These are phyloP conservation scores for Drosophila paramelanica DNA, from an alignment of 2,888 invertebrate species.

Conservation along the genomic window DNA sequence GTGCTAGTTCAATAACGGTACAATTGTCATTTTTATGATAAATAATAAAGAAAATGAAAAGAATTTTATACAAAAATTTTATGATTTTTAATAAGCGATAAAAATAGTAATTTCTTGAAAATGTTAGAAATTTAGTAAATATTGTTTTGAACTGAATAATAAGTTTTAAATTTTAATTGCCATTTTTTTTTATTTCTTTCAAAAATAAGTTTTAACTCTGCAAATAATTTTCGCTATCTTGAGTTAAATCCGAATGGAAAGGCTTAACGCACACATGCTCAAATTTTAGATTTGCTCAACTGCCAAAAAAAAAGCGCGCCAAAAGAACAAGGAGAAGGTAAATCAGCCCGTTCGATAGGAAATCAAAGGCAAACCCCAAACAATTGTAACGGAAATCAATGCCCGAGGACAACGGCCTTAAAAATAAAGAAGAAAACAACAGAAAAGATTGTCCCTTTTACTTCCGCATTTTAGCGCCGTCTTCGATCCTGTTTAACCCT, in stretches of 20 bases:
- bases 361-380: slow-evolving; percentile 57
- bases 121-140: too few relatives aligned
- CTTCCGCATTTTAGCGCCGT: slow-evolving; percentile 74
- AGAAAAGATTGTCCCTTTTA: slow-evolving; percentile 55
- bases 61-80: too few relatives aligned
- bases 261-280: background rate
- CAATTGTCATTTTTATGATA: too few relatives aligned
- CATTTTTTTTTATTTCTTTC: too few relatives aligned
- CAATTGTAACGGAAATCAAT: slow-evolving; percentile 60
- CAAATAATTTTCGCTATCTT: background rate
- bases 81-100: too few relatives aligned
- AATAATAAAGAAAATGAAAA: too few relatives aligned
- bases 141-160: too few relatives aligned
- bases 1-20: background rate
- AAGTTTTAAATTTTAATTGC: too few relatives aligned
- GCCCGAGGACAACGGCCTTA: slow-evolving; percentile 54
- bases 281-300: slow-evolving; percentile 11
- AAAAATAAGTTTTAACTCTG: background rate
- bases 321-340: slow-evolving; percentile 28
- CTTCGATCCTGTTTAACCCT: slow-evolving; percentile 19
- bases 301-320: slow-evolving; percentile 43
- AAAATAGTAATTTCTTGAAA: too few relatives aligned
- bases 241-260: background rate
- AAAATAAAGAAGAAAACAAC: slow-evolving; percentile 13
- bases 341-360: slow-evolving; percentile 29